phyloP scores from a whole-genome alignment of 2,113 vertebrate genomes.

The Ptychochromis oligacanthus region DNA sequence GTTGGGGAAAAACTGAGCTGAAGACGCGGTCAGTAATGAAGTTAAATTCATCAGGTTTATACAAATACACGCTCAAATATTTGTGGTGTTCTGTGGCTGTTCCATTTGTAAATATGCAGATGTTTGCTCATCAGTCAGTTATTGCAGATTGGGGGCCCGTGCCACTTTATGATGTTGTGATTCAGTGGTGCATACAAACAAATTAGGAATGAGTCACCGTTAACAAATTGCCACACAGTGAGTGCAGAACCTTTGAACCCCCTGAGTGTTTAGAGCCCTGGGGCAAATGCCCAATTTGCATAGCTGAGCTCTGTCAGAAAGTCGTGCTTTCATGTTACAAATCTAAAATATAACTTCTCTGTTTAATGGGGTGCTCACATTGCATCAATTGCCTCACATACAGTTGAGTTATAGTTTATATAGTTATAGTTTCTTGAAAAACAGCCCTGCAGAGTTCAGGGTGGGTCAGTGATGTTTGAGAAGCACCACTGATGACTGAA shows the following conservation, averaged over 20 bases:
- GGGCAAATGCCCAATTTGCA: background rate
- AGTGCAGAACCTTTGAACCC: background rate
- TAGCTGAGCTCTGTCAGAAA: background rate
- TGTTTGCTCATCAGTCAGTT: background rate
- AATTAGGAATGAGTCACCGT: background rate
- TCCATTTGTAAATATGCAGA: background rate
- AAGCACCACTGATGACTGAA: background rate
- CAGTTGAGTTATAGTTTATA: too few species aligned
- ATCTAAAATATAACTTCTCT: background rate
- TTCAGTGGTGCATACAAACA: background rate
- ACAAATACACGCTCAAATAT: background rate
- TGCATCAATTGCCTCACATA: background rate
- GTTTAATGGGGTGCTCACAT: background rate
- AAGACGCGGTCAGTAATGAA: background rate
- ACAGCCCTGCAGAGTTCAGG: background rate
- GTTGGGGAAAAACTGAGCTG: background rate
- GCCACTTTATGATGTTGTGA: background rate
- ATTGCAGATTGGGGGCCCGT: background rate
- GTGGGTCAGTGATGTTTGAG: background rate
- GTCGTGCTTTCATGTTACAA: background rate
- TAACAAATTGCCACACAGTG: background rate
- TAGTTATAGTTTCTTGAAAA: background rate
- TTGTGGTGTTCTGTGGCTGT: background rate
- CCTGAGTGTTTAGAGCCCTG: background rate
- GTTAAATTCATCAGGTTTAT: background rate